Evolutionary conservation across 2,113 vertebrate genomes (phyloP), one percentile per base, ranked within the genome.

Genomic region (Melanerpes aurifrons): DNA sequence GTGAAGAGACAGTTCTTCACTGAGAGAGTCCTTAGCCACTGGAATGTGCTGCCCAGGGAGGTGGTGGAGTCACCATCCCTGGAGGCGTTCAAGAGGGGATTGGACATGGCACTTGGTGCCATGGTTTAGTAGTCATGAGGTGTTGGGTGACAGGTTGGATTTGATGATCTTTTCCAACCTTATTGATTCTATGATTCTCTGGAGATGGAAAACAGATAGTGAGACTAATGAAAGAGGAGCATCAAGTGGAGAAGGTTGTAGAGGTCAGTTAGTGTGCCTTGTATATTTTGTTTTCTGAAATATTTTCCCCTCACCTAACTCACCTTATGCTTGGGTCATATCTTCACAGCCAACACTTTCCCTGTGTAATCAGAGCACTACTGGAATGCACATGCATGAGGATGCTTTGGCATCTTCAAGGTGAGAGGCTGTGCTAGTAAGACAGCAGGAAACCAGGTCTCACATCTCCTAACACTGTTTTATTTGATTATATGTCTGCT

Each of bases 311-410:
- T 15, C 61, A 0, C 7, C 2, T 19, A 7, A 62, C 15, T 15
- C 9, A 40, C 18, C 5, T 85, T 20, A n/a, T 78, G 25, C 37
- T 69, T 1, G 0, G 40, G 35, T 76, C 15, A 21, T 59, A 18
- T 4, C 63, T 73, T 15, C 40, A 26, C 17, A 61, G 25, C 11
- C 35, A 68, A 1, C 3, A 1, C 6, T 40, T 68, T 61, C 25
- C 77, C n/a, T 2, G 0, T 20, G 6, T 18, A 25, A 29, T 8
- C 37, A 29, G 31, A 17, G 0, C 0, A 1, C 61, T 63, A 35
- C 54, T 71, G 40, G 10, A 62, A 7, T 25, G 12, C 15, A 10
- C 0, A 0, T 35, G 21, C 47, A 20, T 0, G 1, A 83, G n/a
- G 32, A 31, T 71, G 43, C 28, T 61, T 21, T 48, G 17, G 70